Conservation (phyloP, 2,797 vertebrate genomes). For the Pelobates cultripes region DNA sequence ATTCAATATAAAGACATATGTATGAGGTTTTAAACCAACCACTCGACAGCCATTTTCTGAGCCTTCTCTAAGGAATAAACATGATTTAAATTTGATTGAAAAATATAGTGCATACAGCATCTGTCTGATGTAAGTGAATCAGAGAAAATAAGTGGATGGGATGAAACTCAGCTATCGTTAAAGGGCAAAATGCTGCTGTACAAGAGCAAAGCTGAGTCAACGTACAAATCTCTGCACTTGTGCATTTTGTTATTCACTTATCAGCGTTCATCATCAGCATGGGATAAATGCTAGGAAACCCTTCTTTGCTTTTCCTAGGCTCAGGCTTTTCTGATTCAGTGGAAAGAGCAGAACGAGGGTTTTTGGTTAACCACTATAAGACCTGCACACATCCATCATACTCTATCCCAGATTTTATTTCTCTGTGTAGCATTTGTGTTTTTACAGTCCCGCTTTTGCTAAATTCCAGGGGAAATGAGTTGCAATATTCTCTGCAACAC, state of each 20-base stretch:
- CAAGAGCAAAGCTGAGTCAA: conserved; percentile 3
- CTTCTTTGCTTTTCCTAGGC: conserved; percentile 24
- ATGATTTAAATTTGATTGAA: conserved; percentile 27
- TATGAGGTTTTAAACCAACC: background rate
- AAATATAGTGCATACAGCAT: conserved; percentile 36
- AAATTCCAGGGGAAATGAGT: conserved; percentile 42
- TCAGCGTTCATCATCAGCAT: conserved; percentile 42
- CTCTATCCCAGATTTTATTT: conserved; percentile 46
- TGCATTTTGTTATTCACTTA: conserved; percentile 46
- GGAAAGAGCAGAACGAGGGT: conserved; percentile 22
- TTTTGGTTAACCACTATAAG: conserved; percentile 42
- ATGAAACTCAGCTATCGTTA: conserved; percentile 19
- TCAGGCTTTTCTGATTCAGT: conserved; percentile 11
- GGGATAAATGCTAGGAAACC: conserved; percentile 45
- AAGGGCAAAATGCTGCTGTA: conserved; percentile 10
- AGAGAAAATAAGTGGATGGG: conserved; percentile 1
- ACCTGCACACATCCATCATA: conserved; percentile 54
- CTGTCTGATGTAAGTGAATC: conserved; percentile 8
- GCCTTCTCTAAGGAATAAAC: conserved; percentile 10
- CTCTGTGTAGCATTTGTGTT: conserved; percentile 51
- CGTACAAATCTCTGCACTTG: conserved; percentile 6
- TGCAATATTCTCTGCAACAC: conserved; percentile 48
- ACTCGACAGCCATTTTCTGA: background rate
- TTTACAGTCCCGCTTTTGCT: conserved; percentile 46
- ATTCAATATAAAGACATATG: background rate